Base-by-base conservation (phyloP, 2,113 vertebrate genomes). In the Chloropsis cyanopogon region DNA sequence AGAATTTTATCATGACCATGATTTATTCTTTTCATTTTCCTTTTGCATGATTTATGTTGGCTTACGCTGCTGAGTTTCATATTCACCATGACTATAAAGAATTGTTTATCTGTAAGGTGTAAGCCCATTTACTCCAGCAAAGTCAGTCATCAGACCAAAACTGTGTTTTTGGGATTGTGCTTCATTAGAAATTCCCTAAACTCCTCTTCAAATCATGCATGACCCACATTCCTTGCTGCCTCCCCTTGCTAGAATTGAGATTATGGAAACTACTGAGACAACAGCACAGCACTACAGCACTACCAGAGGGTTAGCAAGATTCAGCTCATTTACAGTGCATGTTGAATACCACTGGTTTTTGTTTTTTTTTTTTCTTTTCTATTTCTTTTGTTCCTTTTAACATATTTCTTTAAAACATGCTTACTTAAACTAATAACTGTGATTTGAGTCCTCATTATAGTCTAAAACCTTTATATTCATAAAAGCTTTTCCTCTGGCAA, bases 401-500 rank as follows among this genome's bases (percentile, higher is more conserved):
- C 56, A 25, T 22, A 92, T 76, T 54, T 35, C 50, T 61, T 86
- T 76, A 82, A 92, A 93, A 89, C 50, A 60, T 79, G 14, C 70
- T 90, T 91, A 73, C 39, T 90, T 92, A 88, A 83, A 72, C 7
- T 95, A 90, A 75, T 86, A 95, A 61, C 50, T 86, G 39, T 89
- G 56, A 86, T 73, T 97, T 94, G 57, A 91, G 8, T 15, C 6
- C 4, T 86, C 44, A 41, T n/a, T 88, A 22, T 70, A 52, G 44
- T 90, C 49, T 50, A 72, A 95, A 95, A 63, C 31, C 33, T 39
- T 90, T 87, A 66, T 82, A 77, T 91, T 94, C 63, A 82, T 63
- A 94, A 90, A 71, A 82, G 69, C 46, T 92, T 92, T 93, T 96
- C 46, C 37, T 73, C 76, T 88, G 29, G 10, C 25, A 94, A 92